Base-by-base conservation (phyloP, 1,140 invertebrate genomes). In the Heliothis subflexa region DNA sequence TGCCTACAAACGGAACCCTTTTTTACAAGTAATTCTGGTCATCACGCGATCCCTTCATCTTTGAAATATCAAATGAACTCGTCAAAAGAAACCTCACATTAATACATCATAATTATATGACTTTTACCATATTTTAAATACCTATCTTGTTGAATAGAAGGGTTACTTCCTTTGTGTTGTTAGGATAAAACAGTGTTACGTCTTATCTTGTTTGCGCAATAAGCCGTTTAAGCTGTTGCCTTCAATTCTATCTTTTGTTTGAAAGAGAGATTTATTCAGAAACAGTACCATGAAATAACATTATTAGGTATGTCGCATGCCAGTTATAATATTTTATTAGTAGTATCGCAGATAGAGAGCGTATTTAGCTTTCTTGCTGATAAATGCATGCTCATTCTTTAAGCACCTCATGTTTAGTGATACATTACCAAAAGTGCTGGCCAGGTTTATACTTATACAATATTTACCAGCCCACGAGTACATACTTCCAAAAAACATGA, bases 1-100 rank as follows among this genome's bases (percentile, higher is more conserved):
- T 14, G 71, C 55, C n/a, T 21, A 49, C 40, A 33, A 47, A 74
- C 33, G 33, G 4, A 28, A 28, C 71, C 18, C 16, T 28, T 47
- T 74, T 72, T 73, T 74, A 61, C 7, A 28, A n/a, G 14, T 21
- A 16, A 74, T 74, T 28, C 71, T 33, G 5, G 13, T 16, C 71
- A 25, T 59, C 71, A 74, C 71, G 71, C 71, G 57, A 74, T 52
- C 45, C 47, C 66, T 50, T 52, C 62, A n/a, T 70, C 66, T 70
- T 70, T 28, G 66, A 12, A 47, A 14, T 70, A 70, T 70, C 66
- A 52, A 47, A 66, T 66, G 18, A 50, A 49, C 14, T 50, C 18
- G 50, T 70, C 66, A 50, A 50, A 25, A 16, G 47, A 40, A 52
- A 50, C 13, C 21, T 12, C 50, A 70, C 14, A 21, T 59, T 59